Base-by-base conservation (phyloP, 2,797 vertebrate species). In the Pangasius macronema region DNA sequence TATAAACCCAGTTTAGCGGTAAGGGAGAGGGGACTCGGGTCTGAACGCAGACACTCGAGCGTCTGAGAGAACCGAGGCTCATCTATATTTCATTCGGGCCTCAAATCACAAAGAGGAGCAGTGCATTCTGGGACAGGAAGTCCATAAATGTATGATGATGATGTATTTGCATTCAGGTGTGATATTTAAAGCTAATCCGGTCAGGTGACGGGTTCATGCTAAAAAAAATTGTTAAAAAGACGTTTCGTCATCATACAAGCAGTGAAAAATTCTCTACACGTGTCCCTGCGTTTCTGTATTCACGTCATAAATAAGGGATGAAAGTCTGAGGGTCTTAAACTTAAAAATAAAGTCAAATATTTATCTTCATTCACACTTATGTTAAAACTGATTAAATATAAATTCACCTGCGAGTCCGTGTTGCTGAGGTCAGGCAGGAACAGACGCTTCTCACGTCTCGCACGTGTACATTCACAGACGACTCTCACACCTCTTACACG, bases 61-160 rank as follows among this genome's bases (percentile, higher is more conserved):
- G 9, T 20, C 53, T 57, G 51, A 80, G 53, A 57, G 59, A 85
- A 85, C 88, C 30, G 46, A 77, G 59, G 79, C 73, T 86, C 89
- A 88, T 91, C 84, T 85, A 90, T 91, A 89, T 90, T 91, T 91
- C 82, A 91, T 86, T 80, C 22, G 68, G 77, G 63, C 59, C 51
- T 86, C 73, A 84, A 79, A 81, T 51, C 86, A 63, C 7, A 87
- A 83, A 85, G 76, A 85, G 61, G 82, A 86, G 86, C 59, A 27
- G 61, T 70, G 86, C 68, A 72, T 86, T 83, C 80, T 63, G 70
- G 81, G 80, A 83, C 53, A 79, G 76, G 30, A 79, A 79, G 51
- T 79, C 53, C 30, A 79, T 57, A 57, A 81, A 86, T 86, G 63
- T 86, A 67, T 86, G 75, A 86, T 70, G 76, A 81, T 81, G 22